A percentile compares a stretch with the other conserved stretches of the same genome.
Evolutionary conservation across 2,797 vertebrate genomes (phyloP).

Genomic region (Arnoldichthys spilopterus): DNA sequence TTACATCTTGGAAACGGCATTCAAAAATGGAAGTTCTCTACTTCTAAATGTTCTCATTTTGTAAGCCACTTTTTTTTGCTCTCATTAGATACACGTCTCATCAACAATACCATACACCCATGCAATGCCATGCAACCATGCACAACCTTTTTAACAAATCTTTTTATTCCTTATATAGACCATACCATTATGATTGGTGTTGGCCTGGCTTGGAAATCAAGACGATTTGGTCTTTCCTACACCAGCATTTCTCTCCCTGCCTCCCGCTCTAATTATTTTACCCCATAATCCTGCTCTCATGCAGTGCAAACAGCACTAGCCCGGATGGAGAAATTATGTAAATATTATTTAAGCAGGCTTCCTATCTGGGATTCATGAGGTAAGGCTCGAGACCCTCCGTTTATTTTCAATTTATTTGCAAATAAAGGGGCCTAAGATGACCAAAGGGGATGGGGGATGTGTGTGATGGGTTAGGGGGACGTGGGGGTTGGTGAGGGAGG

Average conservation of each 20-base stretch:
- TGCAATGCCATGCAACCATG: too few relatives aligned
- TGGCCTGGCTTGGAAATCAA: background rate
- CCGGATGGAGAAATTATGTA: conserved; percentile 98
- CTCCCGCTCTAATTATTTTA: conserved; percentile 94
- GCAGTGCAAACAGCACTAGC: conserved; percentile 97
- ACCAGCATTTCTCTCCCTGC: conserved; percentile 49
- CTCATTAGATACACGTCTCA: too few relatives aligned
- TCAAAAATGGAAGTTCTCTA: background rate
- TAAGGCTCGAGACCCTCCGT: conserved; percentile 90
- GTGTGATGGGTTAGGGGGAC: conserved; percentile 67
- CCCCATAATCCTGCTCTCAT: conserved; percentile 92
- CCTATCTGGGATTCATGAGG: conserved; percentile 91
- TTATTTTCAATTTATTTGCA: conserved; percentile 99
- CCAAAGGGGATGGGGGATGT: conserved; percentile 96
- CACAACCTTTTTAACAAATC: background rate
- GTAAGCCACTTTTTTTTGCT: too few relatives aligned
- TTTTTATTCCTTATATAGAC: background rate
- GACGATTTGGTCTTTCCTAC: conserved; percentile 9
- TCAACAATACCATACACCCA: too few relatives aligned
- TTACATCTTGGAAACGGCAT: too few relatives aligned
- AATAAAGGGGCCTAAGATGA: conserved; percentile 95
- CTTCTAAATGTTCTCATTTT: background rate
- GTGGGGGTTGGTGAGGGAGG: background rate
- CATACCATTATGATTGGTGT: background rate
- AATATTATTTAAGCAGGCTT: conserved; percentile 99